Percentiles rank a stretch among this genome's conserved stretches.
Evolutionary conservation across 2,888 invertebrate genomes (phyloP).

Genomic region (Melitaea athalia): DNA sequence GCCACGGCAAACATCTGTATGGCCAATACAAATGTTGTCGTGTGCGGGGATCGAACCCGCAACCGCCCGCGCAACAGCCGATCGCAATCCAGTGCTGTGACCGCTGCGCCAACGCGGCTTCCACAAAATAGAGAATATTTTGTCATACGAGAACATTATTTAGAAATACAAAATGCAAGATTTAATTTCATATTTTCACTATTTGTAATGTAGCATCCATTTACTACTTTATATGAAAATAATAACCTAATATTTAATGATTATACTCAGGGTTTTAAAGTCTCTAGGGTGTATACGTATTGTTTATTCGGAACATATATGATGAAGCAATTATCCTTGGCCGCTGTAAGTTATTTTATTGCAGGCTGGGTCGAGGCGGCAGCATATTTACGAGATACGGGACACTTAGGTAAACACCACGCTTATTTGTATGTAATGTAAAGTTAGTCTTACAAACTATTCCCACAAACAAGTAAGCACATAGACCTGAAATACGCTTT

Average conservation of each 20-base stretch:
- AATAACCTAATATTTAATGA: background rate
- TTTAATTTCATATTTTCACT: background rate
- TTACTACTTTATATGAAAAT: background rate
- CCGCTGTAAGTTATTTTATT: constrained; percentile 51
- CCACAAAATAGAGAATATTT: background rate
- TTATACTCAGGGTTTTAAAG: constrained; percentile 12
- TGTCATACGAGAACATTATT: background rate
- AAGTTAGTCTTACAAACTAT: constrained; percentile 25
- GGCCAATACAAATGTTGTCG: no score
- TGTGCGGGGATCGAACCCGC: no score
- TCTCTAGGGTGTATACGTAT: constrained; percentile 41
- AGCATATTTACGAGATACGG: constrained; percentile 48
- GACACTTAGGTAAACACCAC: constrained; percentile 42
- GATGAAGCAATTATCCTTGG: constrained; percentile 55
- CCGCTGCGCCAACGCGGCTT: no score
- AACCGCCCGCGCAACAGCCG: no score
- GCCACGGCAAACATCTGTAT: no score
- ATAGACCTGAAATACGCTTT: constrained; percentile 6
- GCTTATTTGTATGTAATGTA: constrained; percentile 32
- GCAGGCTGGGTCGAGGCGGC: constrained; percentile 46
- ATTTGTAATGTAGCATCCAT: background rate
- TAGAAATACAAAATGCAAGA: background rate
- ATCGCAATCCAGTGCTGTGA: no score
- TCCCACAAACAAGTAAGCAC: constrained; percentile 15
- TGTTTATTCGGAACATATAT: constrained; percentile 46